phyloP scores from a whole-genome alignment of 2,113 vertebrate genomes.

The Malurus elegans region DNA sequence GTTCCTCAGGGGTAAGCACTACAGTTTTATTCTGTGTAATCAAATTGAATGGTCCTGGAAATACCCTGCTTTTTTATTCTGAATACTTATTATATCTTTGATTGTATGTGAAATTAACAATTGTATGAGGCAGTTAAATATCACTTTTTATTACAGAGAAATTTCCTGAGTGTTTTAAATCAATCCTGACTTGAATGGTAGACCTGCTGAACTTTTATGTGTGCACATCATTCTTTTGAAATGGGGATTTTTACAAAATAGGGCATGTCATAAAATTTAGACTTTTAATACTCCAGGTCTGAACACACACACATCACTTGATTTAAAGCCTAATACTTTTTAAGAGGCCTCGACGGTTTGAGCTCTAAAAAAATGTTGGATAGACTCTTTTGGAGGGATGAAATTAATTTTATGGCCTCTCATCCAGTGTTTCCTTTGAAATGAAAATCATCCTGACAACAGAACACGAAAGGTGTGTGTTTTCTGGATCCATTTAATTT shows the following conservation, averaged over 20 bases:
- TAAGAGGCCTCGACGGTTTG: background rate
- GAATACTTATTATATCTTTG: background rate
- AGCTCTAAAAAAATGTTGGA: background rate
- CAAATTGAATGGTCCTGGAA: background rate
- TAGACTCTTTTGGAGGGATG: background rate
- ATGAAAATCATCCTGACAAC: background rate
- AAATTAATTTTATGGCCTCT: background rate
- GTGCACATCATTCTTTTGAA: background rate
- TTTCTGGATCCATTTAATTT: background rate
- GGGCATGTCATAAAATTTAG: background rate
- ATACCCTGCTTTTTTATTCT: background rate
- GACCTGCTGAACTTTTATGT: background rate
- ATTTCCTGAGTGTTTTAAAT: background rate
- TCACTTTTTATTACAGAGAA: background rate
- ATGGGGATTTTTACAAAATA: background rate
- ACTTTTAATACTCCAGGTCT: background rate
- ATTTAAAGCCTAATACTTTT: background rate
- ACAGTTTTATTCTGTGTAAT: background rate
- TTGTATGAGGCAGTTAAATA: background rate
- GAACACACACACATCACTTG: background rate
- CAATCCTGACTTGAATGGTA: background rate
- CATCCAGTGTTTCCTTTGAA: background rate
- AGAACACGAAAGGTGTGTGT: background rate
- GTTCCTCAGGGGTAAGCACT: slow-evolving; percentile 1
- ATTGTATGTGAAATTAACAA: background rate